Evolutionary conservation across 2,113 vertebrate species (phyloP), one percentile per base, ranked within the genome.

Genomic region (Actenoides hombroni): DNA sequence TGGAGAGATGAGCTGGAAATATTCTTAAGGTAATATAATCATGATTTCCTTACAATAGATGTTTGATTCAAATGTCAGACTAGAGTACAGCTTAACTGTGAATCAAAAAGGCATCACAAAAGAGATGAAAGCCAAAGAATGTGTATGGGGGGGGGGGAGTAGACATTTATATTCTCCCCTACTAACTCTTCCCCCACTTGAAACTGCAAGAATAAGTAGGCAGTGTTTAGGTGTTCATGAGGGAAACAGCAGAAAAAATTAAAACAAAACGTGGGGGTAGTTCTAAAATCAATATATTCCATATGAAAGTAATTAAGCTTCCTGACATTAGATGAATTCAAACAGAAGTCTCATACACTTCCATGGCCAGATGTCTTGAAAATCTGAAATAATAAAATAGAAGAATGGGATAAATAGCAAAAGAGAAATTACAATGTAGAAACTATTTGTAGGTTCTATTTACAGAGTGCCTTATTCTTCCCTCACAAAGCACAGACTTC

Each of bases 401-500:
- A 69, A 60, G 63, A 95, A 78, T 23, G 48, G 57, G 75, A 60
- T 64, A 88, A 86, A 56, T 44, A 85, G 82, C 54, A 77, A 53
- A 91, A 64, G 56, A 86, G 31, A 86, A 95, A 91, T 61, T 44
- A 44, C 51, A 49, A 11, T 26, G n/a, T 85, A 84, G 70, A 88
- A 92, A 77, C 57, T 94, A n/a, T 84, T 94, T 82, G 51, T 82
- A 74, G 60, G 40, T 81, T 96, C 64, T 92, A 12, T 92, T 92
- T 96, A 67, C 54, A 54, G 77, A 82, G 59, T 37, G 84, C 77
- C 53, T 94, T 68, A 64, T 92, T 84, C 69, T 91, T 78, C 61
- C 84, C 39, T 86, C 35, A 81, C 73, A 94, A 94, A 96, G 84
- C 84, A 74, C 25, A 91, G 92, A 69, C 42, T 92, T 94, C 74